Percentiles rank a stretch among this genome's conserved stretches.
Evolutionary conservation across 1,140 invertebrate genomes (phyloP).

Genomic region (Brachionus sp.): DNA sequence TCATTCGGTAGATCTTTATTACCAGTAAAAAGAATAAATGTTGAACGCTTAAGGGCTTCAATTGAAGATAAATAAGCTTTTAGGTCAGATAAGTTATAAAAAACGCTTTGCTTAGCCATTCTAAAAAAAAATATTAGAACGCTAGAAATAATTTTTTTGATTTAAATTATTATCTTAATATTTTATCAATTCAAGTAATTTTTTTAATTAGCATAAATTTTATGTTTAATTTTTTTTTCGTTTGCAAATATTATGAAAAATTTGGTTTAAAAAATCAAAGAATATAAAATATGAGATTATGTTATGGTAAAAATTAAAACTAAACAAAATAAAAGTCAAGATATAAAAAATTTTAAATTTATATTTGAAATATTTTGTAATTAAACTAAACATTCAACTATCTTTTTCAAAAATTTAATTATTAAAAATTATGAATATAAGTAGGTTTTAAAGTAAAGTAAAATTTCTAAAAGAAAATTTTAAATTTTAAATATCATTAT

Average conservation of each 20-base stretch:
- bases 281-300: background rate
- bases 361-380: no score
- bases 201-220: background rate
- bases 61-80: background rate
- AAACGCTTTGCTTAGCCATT: conserved; percentile 37
- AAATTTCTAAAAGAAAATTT: no score
- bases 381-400: no score
- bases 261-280: background rate
- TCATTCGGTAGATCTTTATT: conserved; percentile 43
- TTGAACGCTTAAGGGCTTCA: background rate
- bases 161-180: background rate
- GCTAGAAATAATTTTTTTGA: background rate
- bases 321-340: no score
- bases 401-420: no score
- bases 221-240: background rate
- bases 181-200: background rate
- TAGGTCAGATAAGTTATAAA: background rate
- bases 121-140: background rate
- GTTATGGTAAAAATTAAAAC: no score
- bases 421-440: no score
- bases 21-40: conserved; percentile 43
- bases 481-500: no score
- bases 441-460: no score
- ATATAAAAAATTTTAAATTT: no score
- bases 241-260: background rate